Evolutionary conservation across 2,113 vertebrate species (phyloP).

Genomic region (Mustela lutreola): DNA sequence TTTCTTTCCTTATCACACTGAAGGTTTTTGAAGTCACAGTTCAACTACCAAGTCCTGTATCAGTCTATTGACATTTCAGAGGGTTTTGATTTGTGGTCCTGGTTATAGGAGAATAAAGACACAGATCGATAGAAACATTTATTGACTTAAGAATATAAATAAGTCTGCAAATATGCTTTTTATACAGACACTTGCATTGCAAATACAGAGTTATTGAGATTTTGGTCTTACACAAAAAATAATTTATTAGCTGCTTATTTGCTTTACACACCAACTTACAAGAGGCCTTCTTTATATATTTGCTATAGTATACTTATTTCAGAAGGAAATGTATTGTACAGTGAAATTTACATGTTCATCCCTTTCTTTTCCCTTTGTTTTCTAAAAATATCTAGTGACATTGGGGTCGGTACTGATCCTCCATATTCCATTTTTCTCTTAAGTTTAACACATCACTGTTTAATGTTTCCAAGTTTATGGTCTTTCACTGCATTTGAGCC

Average conservation of each 20-base stretch:
- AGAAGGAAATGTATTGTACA: background rate
- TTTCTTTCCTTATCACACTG: background rate
- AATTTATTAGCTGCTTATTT: background rate
- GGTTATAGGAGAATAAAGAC: background rate
- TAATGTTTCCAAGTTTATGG: constrained; percentile 14
- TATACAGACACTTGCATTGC: background rate
- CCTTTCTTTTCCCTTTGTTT: background rate
- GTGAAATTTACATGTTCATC: background rate
- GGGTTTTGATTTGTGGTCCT: constrained; percentile 11
- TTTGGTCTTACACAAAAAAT: background rate
- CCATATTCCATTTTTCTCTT: constrained; percentile 1
- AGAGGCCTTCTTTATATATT: background rate
- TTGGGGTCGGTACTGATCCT: background rate
- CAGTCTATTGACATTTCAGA: background rate
- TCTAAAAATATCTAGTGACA: constrained; percentile 10
- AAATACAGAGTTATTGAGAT: background rate
- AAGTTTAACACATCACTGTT: background rate
- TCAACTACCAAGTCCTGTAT: background rate
- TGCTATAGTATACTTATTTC: background rate
- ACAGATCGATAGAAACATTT: background rate
- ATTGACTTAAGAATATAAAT: constrained; percentile 42
- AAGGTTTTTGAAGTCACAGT: background rate
- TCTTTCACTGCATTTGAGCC: background rate
- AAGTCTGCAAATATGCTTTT: background rate
- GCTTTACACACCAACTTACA: background rate